Evolutionary conservation across 2,113 vertebrate species (phyloP), one percentile per base, ranked within the genome.

Genomic region (Bubalus kerabau): DNA sequence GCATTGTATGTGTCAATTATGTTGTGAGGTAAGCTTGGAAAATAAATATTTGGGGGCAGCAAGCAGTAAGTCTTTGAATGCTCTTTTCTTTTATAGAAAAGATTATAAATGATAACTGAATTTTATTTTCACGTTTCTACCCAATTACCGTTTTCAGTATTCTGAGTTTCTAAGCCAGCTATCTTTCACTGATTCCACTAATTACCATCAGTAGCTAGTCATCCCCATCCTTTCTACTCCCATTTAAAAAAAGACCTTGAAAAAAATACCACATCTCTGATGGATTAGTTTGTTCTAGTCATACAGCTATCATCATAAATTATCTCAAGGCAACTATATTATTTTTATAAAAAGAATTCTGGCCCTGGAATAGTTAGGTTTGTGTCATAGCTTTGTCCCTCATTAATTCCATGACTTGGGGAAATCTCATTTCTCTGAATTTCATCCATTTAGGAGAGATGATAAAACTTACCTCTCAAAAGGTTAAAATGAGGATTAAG

Each of bases 1-100:
- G 99, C 98, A 99, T 99, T 76, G 99, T 99, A 82, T 99, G 99
- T 74, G 99, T 99, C 94, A 99, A 99, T 99, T 99, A 99, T 30
- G 99, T 99, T 95, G 99, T 99, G 98, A 99, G 99, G 99, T 99
- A 99, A 98, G 98, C 28, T 93, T 96, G 90, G 48, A 26, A 83
- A 83, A 64, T n/a, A 36, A 94, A 0, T 0, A 36, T 84, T 5
- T 67, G 26, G 12, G 67, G 57, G n/a, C 21, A 91, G 7, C 28
- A 88, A 94, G 14, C 40, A 80, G 9, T 96, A 87, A 80, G 5
- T 56, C 15, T 94, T 76, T 74, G 17, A 12, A 92, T 94, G 64
- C 19, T 71, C 5, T 81, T 12, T 85, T 76, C 21, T 81, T 89
- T 80, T 80, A 60, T 86, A 91, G 56, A 59, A 80, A 74, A 92